Evolutionary conservation across 1,140 invertebrate genomes (phyloP).

Genomic region (Drosophila subpulchrella): DNA sequence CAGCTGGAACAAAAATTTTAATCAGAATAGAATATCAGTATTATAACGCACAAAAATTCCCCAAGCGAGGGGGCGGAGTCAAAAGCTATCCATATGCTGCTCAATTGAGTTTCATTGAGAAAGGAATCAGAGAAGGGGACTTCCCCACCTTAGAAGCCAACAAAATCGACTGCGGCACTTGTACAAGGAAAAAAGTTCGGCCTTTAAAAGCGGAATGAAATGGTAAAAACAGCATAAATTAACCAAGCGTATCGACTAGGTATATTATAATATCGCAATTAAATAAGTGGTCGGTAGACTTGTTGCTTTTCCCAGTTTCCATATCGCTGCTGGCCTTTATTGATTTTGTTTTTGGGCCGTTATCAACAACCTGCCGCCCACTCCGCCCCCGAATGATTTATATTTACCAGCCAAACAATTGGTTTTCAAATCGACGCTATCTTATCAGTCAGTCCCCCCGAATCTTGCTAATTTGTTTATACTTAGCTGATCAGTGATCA

Average conservation of each 20-base stretch:
- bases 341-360: conserved; percentile 52
- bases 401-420: conserved; percentile 33
- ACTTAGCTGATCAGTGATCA: background rate
- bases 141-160: background rate
- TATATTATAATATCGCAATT: conserved; percentile 3
- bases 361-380: conserved; percentile 17
- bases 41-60: conserved; percentile 16
- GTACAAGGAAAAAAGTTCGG: background rate
- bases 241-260: background rate
- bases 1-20: conserved; percentile 24
- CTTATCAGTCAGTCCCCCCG: conserved; percentile 30
- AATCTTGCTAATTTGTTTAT: conserved; percentile 31
- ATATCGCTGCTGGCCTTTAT: conserved; percentile 32
- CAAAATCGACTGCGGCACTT: background rate
- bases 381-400: conserved; percentile 3
- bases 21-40: conserved; percentile 36
- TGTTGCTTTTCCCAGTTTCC: conserved; percentile 23
- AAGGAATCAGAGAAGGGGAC: background rate
- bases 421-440: background rate
- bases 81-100: background rate
- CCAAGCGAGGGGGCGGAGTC: conserved; percentile 4
- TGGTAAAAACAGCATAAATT: conserved; percentile 37
- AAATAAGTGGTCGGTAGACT: conserved; percentile 15
- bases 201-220: background rate
- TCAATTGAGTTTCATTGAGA: too few species aligned